Evolutionary conservation across 2,113 vertebrate genomes (phyloP).

Genomic region (Chaetodon auriga): DNA sequence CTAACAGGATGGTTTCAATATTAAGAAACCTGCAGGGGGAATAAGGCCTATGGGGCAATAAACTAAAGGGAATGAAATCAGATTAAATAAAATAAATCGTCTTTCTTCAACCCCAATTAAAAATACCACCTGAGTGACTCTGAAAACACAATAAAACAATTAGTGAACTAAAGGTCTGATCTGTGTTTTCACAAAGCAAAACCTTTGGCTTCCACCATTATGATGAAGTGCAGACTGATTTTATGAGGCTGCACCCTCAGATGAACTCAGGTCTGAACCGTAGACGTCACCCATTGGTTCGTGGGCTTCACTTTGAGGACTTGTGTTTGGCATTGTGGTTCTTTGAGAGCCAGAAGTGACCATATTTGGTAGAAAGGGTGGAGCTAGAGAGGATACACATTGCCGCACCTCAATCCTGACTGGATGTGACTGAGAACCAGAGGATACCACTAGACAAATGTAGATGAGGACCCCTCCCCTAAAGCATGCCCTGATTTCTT

Average conservation of each 20-base stretch:
- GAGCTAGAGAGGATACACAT: no score
- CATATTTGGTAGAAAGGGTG: no score
- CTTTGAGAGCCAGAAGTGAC: no score
- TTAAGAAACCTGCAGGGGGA: conserved; percentile 6
- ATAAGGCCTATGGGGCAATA: conserved; percentile 27
- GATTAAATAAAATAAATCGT: conserved; percentile 36
- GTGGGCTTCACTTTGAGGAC: no score
- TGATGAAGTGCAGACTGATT: conserved; percentile 25
- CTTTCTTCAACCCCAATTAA: conserved; percentile 41
- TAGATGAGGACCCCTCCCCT: no score
- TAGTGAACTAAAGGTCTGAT: conserved; percentile 21
- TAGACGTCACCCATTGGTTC: no score
- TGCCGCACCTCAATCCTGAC: no score
- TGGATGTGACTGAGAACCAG: no score
- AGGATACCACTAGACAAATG: no score
- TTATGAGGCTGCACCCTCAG: conserved; percentile 18
- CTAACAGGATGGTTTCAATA: neutral
- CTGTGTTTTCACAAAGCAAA: conserved; percentile 44
- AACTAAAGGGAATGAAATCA: conserved; percentile 18
- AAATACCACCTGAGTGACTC: conserved; percentile 25
- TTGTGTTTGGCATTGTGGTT: no score
- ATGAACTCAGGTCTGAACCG: conserved; percentile 28
- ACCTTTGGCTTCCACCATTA: neutral
- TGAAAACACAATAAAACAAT: conserved; percentile 46
- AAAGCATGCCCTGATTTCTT: no score